A percentile compares a stretch with the other conserved stretches of the same genome.
These are phyloP conservation scores for Hirtodrosophila duncani DNA, from an alignment of 2,888 invertebrate species.

Conservation along the genomic window DNA sequence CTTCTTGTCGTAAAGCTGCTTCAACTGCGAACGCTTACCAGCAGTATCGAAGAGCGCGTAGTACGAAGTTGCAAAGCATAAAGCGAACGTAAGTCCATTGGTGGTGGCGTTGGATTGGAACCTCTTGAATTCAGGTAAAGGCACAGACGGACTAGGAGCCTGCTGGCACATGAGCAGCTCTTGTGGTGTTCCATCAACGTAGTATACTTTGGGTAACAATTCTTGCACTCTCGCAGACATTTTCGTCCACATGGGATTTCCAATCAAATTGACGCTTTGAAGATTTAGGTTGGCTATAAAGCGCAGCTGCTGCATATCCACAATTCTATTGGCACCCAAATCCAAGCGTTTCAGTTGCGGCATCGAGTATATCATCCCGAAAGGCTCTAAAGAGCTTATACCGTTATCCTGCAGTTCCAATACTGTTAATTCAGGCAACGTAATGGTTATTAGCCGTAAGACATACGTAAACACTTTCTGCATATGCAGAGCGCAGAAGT, in stretches of 20 bases:
- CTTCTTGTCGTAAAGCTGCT: slow-evolving; percentile 1
- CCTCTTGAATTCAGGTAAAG: not conserved
- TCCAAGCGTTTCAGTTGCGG: slow-evolving; percentile 22
- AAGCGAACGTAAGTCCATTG: not conserved
- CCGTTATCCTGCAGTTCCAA: slow-evolving; percentile 30
- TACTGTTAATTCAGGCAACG: not conserved
- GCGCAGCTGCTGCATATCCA: slow-evolving; percentile 14
- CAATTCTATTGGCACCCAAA: slow-evolving; percentile 29
- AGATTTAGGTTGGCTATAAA: slow-evolving; percentile 4
- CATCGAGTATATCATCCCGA: not conserved
- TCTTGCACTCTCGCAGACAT: not conserved
- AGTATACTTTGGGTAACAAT: slow-evolving; percentile 15
- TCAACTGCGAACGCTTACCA: slow-evolving; percentile 1
- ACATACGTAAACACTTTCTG: slow-evolving; percentile 9
- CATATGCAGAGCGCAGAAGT: slow-evolving; percentile 30
- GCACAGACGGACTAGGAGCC: too few species aligned
- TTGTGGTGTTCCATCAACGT: not conserved
- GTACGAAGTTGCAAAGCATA: slow-evolving; percentile 4
- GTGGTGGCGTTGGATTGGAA: not conserved
- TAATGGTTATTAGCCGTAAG: not conserved
- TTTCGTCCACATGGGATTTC: slow-evolving; percentile 29
- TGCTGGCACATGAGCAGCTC: not conserved
- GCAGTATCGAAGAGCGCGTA: slow-evolving; percentile 16
- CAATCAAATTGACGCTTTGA: slow-evolving; percentile 4
- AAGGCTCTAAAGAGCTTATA: slow-evolving; percentile 27